Base-by-base conservation (phyloP, 2,888 invertebrate genomes). In the Pheosia gnoma region DNA sequence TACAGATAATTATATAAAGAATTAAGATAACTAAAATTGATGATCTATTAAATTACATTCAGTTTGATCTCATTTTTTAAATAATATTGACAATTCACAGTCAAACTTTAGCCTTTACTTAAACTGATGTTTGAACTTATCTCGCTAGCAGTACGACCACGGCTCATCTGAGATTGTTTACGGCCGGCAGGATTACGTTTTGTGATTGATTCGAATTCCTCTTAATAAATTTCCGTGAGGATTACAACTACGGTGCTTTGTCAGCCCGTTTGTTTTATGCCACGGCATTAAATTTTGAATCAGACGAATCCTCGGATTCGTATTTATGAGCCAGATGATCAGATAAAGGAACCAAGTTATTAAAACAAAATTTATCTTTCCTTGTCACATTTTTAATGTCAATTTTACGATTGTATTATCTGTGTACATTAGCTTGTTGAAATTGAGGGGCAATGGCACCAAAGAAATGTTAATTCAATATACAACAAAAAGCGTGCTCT, bases 191-290 rank as follows among this genome's bases (percentile, higher is more conserved):
- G 88, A 89, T 92, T 89, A 90, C 88, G 76, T 85, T 82, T 85
- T 84, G 83, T 90, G 92, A 93, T 92, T 92, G 92, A 93, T 92
- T 89, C 82, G 79, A 84, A 82, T 86, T 86, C 81, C 81, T 83
- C 82, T 82, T 83, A 86, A 88, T 90, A 89, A 86, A 88, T 87
- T 85, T 86, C 77, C 76, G 65, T 77, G 66, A 77, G 82, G 80
- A 81, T 84, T 83, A 82, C 76, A 79, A 71, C 76, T 71, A 73
- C 72, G 74, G 78, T 81, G 81, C 77, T 85, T 79, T 80, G 82
- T 86, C 80, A 80, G 75, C 70, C 80, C 78, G 78, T 84, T 87
- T 87, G 84, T 89, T 88, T 90, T 87, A 86, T 82, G 77, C 75
- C 72, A 65, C 71, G 68, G 78, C 82, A 84, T 86, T 83, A 86